These are phyloP conservation scores for Hirundichthys speculiger DNA, from an alignment of 2,113 vertebrate genomes.

Conservation along the genomic window DNA sequence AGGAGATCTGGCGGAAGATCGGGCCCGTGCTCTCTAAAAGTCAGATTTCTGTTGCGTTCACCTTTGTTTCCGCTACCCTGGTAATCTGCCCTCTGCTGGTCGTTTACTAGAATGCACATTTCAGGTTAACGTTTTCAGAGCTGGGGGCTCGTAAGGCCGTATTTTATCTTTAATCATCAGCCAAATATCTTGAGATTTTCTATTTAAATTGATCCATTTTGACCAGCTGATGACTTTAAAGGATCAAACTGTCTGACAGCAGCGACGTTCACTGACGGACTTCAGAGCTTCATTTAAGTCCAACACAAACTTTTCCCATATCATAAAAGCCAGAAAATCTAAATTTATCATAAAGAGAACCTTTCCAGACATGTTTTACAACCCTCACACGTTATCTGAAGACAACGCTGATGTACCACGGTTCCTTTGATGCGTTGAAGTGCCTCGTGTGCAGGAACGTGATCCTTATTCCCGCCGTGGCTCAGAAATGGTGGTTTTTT, in stretches of 20 bases:
- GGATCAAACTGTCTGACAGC: neutral
- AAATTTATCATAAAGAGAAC: constrained; percentile 36
- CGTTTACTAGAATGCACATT: no score
- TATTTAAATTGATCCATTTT: neutral
- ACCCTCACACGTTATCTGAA: constrained; percentile 35
- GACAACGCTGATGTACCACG: constrained; percentile 7
- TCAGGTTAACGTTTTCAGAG: no score
- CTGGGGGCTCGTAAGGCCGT: no score
- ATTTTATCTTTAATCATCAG: no score
- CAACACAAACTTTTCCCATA: constrained; percentile 18
- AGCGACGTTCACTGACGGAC: neutral
- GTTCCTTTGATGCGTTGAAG: constrained; percentile 41
- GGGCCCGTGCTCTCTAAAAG: no score
- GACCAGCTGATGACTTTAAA: neutral
- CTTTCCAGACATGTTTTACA: constrained; percentile 27
- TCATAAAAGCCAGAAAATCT: constrained; percentile 36
- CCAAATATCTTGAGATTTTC: no score
- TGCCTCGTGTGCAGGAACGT: constrained; percentile 6
- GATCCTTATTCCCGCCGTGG: constrained; percentile 23
- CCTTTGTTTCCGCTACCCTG: no score
- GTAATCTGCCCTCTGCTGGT: no score
- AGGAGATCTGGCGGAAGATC: no score
- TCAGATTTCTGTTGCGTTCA: no score
- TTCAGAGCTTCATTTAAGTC: neutral
- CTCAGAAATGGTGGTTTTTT: constrained; percentile 33